These are phyloP conservation scores for Epirrhoe tristata DNA, from an alignment of 2,888 invertebrate species.

Conservation along the genomic window DNA sequence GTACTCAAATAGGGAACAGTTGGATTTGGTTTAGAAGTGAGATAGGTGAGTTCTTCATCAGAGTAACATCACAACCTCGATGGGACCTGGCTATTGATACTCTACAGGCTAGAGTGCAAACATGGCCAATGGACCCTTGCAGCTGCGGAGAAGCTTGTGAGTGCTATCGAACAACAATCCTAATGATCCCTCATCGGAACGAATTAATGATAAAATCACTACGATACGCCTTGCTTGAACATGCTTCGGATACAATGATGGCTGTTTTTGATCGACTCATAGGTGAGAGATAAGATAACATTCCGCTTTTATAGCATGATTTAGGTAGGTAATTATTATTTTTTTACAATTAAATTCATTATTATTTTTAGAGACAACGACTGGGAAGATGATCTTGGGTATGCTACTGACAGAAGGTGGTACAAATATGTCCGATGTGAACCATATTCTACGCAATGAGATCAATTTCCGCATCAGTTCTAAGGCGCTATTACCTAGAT, in stretches of 20 bases:
- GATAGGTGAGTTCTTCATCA: slow-evolving; percentile 74
- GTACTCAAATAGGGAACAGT: slow-evolving; percentile 65
- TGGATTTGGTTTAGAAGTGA: slow-evolving; percentile 78
- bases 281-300: slow-evolving; percentile 50
- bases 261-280: slow-evolving; percentile 70
- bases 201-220: slow-evolving; percentile 73
- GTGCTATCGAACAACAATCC: slow-evolving; percentile 70
- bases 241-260: slow-evolving; percentile 73
- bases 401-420: slow-evolving; percentile 74
- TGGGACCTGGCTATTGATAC: slow-evolving; percentile 75
- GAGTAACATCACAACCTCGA: slow-evolving; percentile 71
- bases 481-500: slow-evolving; percentile 57
- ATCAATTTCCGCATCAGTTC: slow-evolving; percentile 64
- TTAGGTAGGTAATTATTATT: neutral
- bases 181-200: slow-evolving; percentile 74
- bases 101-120: slow-evolving; percentile 61
- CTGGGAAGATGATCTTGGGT: slow-evolving; percentile 68
- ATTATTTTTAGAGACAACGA: slow-evolving; percentile 64
- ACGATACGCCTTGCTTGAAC: slow-evolving; percentile 69
- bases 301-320: neutral
- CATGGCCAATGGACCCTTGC: slow-evolving; percentile 74
- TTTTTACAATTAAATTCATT: neutral
- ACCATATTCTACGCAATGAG: slow-evolving; percentile 67
- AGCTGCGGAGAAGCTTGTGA: slow-evolving; percentile 76
- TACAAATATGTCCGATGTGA: slow-evolving; percentile 68